Evolutionary conservation across 1,140 invertebrate genomes (phyloP).

Genomic region (Danaus plexippus): DNA sequence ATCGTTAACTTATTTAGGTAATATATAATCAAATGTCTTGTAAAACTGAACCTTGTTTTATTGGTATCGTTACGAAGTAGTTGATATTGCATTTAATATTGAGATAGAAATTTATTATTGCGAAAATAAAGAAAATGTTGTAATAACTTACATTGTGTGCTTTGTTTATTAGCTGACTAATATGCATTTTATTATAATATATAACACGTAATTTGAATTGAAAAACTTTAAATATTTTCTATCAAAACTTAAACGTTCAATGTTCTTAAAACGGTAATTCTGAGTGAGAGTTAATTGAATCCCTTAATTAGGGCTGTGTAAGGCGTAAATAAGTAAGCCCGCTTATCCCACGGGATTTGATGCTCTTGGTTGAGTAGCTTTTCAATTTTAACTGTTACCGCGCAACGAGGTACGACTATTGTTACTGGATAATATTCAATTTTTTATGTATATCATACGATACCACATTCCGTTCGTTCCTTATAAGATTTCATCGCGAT

Average conservation of each 20-base stretch:
- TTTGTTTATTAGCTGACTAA: too few relatives aligned
- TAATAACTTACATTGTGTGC: too few relatives aligned
- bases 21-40: too few relatives aligned
- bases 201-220: constrained; percentile 11
- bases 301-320: constrained; percentile 29
- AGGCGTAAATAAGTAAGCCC: constrained; percentile 30
- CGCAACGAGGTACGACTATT: background rate
- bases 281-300: constrained; percentile 37
- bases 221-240: constrained; percentile 1
- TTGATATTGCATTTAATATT: too few relatives aligned
- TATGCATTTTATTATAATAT: too few relatives aligned
- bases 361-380: constrained; percentile 12
- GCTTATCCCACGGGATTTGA: constrained; percentile 21
- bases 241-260: background rate
- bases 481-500: background rate
- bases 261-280: constrained; percentile 17
- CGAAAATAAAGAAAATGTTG: too few relatives aligned
- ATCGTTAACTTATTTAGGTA: too few relatives aligned
- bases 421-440: background rate
- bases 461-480: background rate
- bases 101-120: too few relatives aligned
- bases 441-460: background rate
- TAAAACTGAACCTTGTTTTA: too few relatives aligned
- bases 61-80: too few relatives aligned
- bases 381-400: constrained; percentile 13